Conservation (phyloP, 2,888 invertebrate species). For the Drosophila cracens region DNA sequence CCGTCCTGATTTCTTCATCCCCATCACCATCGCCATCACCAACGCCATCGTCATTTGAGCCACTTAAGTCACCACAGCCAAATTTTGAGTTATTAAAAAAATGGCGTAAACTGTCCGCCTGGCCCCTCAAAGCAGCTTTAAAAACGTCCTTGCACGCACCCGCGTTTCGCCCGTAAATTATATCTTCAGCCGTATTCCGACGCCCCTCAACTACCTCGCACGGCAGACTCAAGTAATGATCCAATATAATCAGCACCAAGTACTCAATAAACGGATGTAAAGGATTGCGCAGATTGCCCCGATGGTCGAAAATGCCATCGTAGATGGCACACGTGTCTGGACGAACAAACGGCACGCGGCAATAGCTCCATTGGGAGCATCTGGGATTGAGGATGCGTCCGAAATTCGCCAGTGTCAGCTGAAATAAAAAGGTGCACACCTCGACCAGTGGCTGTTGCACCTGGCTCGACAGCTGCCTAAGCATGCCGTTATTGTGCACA, state of each 20-base stretch:
- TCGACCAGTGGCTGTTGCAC: constrained; percentile 17
- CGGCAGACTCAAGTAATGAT: constrained; percentile 36
- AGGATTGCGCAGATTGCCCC: constrained; percentile 40
- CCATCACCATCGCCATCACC: neutral
- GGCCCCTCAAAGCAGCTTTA: neutral
- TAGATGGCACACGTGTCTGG: constrained; percentile 48
- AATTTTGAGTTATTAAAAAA: constrained; percentile 2
- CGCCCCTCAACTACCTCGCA: neutral
- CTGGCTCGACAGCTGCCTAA: constrained; percentile 21
- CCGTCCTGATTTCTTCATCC: neutral
- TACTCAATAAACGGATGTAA: constrained; percentile 41
- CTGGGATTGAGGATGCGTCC: constrained; percentile 42
- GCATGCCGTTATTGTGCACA: constrained; percentile 13
- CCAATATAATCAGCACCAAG: constrained; percentile 34
- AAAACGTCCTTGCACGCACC: constrained; percentile 28
- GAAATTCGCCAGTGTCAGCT: constrained; percentile 48
- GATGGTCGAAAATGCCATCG: constrained; percentile 46
- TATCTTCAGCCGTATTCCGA: neutral
- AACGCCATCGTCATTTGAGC: neutral
- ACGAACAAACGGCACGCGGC: constrained; percentile 43
- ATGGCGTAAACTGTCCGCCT: neutral
- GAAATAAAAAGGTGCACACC: constrained; percentile 41
- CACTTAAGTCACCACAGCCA: neutral
- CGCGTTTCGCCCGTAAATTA: neutral
- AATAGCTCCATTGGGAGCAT: constrained; percentile 34